Evolutionary conservation across 2,797 vertebrate species (phyloP), one percentile per base, ranked within the genome.

Genomic region (Darevskia nairensis): DNA sequence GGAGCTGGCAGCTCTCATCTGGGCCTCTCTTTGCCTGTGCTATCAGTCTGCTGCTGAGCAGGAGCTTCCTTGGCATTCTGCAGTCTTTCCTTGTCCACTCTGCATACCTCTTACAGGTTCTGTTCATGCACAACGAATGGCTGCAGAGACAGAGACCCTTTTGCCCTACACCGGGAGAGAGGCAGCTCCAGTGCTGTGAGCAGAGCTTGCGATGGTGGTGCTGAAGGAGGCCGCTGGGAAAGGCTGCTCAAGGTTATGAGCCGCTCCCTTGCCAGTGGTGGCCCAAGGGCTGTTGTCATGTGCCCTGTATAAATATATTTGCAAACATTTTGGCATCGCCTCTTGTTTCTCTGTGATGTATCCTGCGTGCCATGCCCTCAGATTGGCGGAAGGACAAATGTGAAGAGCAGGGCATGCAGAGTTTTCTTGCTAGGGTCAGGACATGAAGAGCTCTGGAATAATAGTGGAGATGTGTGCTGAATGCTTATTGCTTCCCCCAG

Each of bases 401-500:
- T 72, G 50, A 86, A 46, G 66, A 46, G 32, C 6, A 6, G 74
- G 66, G 25, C 50, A 46, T 61, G 4, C 35, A 46, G 77, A 77
- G 69, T 41, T 90, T 55, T 69, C 69, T 80, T 32, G 19, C 77
- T 32, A 74, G 39, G 76, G 27, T 85, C 44, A 44, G 82, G 27
- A 68, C 1, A 32, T 13, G 13, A 78, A 79, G 29, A 23, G 23
- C 46, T 69, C 27, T 74, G 25, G 44, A 87, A 17, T 68, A 35
- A 68, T 66, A 35, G 72, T 15, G 35, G 80, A 74, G 76, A 84
- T 39, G 69, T 50, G n/a, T 17, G 6, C 21, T 55, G 82, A 80
- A 77, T 76, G 69, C 82, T 77, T 85, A 77, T 87, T 59, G 82
- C 44, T 69, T 90, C 64, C 39, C 32, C 64, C 77, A 80, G 85